phyloP scores from a whole-genome alignment of 2,888 invertebrate species.

The Monochamus alternatus region DNA sequence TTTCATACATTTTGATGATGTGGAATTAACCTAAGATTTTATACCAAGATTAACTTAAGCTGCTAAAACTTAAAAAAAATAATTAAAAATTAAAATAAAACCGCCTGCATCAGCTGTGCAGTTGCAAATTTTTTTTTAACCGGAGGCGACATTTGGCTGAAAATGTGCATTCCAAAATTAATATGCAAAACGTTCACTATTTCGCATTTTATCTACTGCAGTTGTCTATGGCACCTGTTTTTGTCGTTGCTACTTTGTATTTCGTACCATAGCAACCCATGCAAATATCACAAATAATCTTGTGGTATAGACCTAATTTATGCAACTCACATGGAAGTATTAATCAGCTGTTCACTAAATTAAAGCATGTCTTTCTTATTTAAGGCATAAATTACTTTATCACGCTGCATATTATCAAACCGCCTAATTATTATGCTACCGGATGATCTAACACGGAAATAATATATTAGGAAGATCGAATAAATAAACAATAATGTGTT shows the following conservation, averaged over 20 bases:
- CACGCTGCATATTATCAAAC: not conserved
- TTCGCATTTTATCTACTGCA: not conserved
- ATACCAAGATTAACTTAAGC: too few species aligned
- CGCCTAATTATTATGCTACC: conserved; percentile 5
- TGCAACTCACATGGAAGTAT: not conserved
- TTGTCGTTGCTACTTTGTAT: conserved; percentile 7
- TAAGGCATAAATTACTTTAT: not conserved
- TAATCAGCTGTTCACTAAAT: not conserved
- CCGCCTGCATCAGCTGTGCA: not conserved
- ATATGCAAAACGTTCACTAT: not conserved
- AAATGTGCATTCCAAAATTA: not conserved
- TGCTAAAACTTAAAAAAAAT: too few species aligned
- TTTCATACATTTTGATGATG: too few species aligned
- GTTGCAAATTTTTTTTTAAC: not conserved
- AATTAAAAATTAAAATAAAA: too few species aligned
- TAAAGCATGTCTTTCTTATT: not conserved
- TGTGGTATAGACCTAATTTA: not conserved
- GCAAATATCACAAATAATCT: conserved; percentile 5
- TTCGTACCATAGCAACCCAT: not conserved
- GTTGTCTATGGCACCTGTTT: not conserved
- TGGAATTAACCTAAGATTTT: too few species aligned
- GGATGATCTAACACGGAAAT: not conserved
- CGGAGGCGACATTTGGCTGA: not conserved
- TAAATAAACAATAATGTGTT: too few species aligned
- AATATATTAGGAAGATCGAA: not conserved